Evolutionary conservation across 2,113 vertebrate genomes (phyloP).

Genomic region (Actenoides hombroni): DNA sequence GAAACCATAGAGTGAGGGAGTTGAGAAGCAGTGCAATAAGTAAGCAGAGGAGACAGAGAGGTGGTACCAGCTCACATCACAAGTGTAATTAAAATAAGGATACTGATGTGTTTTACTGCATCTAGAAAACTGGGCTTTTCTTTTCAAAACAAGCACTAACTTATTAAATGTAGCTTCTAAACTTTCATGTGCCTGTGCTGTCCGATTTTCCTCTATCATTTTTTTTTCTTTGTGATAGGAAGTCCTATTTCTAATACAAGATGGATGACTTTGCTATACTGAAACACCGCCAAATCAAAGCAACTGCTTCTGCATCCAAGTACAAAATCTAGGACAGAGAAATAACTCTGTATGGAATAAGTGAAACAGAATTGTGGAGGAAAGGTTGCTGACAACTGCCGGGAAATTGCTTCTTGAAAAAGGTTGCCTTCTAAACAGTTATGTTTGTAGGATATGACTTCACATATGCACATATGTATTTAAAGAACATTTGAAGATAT

Average conservation of each 20-base stretch:
- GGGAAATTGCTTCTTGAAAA: not conserved
- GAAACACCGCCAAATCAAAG: not conserved
- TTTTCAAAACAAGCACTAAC: not conserved
- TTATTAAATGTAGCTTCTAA: not conserved
- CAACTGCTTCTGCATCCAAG: not conserved
- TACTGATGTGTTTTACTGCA: not conserved
- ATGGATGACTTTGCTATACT: conserved; percentile 23
- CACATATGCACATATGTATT: rapidly evolving
- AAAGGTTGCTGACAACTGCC: not conserved
- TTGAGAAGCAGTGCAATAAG: not conserved
- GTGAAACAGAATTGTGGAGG: not conserved
- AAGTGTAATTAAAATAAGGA: not conserved
- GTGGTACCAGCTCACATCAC: not conserved
- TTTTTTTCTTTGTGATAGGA: conserved; percentile 6
- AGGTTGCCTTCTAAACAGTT: not conserved
- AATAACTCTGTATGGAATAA: not conserved
- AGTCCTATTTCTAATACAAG: conserved; percentile 4
- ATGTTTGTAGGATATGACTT: not conserved
- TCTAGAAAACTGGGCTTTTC: not conserved
- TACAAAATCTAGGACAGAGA: not conserved
- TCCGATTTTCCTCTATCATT: not conserved
- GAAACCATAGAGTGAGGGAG: not conserved
- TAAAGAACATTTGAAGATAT: not conserved
- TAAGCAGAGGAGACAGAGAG: not conserved
- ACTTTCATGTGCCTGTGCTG: not conserved